Percentiles rank a stretch among this genome's conserved stretches.
These are phyloP conservation scores for Spisula subtruncata DNA, from an alignment of 2,888 invertebrate species.

Conservation along the genomic window DNA sequence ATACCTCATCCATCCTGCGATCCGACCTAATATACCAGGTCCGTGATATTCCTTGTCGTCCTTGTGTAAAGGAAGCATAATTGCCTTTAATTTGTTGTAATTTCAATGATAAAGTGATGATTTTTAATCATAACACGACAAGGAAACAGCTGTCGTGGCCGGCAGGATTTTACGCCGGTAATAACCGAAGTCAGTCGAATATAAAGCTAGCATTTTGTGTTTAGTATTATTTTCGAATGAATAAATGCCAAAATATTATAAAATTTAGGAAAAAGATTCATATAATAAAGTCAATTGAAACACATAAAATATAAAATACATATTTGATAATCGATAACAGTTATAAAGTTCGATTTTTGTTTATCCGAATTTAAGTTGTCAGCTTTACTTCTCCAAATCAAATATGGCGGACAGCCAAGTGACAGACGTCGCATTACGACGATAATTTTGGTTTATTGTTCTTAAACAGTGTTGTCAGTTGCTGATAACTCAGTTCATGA, in stretches of 20 bases:
- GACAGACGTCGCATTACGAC: not conserved
- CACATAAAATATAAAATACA: too few relatives aligned
- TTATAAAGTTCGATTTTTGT: not conserved
- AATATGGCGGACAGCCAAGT: not conserved
- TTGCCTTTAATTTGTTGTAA: conserved; percentile 10
- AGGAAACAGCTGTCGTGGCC: conserved; percentile 73
- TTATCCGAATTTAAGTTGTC: not conserved
- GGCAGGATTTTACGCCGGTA: not conserved
- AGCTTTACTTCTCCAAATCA: not conserved
- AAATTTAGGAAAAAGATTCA: not conserved
- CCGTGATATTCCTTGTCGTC: conserved; percentile 87
- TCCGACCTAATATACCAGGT: conserved; percentile 85
- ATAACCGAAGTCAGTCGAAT: not conserved
- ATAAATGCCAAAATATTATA: not conserved
- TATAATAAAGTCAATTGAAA: too few relatives aligned
- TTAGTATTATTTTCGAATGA: conserved; percentile 26
- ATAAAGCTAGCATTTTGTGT: not conserved
- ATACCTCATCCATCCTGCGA: conserved; percentile 88
- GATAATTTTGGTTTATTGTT: not conserved
- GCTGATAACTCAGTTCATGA: not conserved
- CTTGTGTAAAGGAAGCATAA: conserved; percentile 87
- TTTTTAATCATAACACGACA: conserved; percentile 46
- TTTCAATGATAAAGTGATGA: not conserved
- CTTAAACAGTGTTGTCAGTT: not conserved
- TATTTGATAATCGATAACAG: too few relatives aligned